Base-by-base conservation (phyloP, 2,113 vertebrate genomes). In the Lophius piscatorius region DNA sequence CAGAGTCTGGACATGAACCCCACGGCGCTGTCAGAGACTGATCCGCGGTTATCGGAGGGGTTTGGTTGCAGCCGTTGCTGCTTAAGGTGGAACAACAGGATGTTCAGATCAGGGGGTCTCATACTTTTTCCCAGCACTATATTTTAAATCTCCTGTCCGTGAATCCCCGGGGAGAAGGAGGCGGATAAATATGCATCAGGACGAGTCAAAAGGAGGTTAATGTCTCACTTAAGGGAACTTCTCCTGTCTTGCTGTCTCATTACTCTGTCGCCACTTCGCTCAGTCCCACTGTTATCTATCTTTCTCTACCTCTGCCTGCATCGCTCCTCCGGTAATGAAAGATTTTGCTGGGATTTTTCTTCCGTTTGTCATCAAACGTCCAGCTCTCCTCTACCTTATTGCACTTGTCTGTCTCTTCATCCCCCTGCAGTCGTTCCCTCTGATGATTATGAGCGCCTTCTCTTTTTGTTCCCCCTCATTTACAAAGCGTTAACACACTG, bases 131-230 rank as follows among this genome's bases (percentile, higher is more conserved):
- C n/a, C n/a, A n/a, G n/a, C n/a, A n/a, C n/a, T n/a, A n/a, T n/a
- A n/a, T n/a, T n/a, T n/a, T n/a, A n/a, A n/a, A 28, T 28, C 26
- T 8, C 26, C 26, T 28, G 8, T 33, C 31, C 31, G 9, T 28
- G 5, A 5, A 34, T 29, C 57, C 41, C 4, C 0, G 5, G 12
- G 51, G 26, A 59, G 28, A 44, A 24, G 9, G 47, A 49, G 12
- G 48, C 13, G 2, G 21, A 51, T 69, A 64, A 64, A 71, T 45
- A 21, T 59, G 41, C 46, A 55, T 21, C 12, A 23, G 44, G 65
- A 47, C 29, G n/a, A 67, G 47, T 63, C 57, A 50, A 9, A 67
- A 29, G 4, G 41, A 70, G 35, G 56, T 67, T 63, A 63, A 70
- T 49, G 46, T 44, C 61, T 63, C 56, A 63, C n/a, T 74, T 57